phyloP scores from a whole-genome alignment of 1,140 invertebrate genomes.

The Orchestia grillus region DNA sequence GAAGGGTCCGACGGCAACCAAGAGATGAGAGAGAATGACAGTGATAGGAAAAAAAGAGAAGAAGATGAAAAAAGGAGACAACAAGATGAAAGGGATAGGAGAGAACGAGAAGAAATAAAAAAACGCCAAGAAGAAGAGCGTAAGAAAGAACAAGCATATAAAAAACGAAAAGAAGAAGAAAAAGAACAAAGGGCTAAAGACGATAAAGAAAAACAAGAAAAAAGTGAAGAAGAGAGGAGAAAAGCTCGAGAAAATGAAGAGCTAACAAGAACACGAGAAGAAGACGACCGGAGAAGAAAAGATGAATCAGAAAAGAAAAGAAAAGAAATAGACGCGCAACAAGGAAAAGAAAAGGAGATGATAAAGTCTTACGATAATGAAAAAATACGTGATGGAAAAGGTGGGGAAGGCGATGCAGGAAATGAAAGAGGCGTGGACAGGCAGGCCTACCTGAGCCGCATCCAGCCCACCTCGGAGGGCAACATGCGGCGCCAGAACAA shows the following conservation, averaged over 20 bases:
- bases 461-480: neutral
- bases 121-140: neutral
- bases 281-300: neutral
- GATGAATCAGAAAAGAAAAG: constrained; percentile 26
- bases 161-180: constrained; percentile 39
- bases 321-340: neutral
- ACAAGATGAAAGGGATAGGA: neutral
- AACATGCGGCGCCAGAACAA: neutral
- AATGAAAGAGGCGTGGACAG: neutral
- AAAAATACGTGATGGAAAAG: neutral
- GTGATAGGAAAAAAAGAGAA: constrained; percentile 13
- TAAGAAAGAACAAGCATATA: too few relatives aligned
- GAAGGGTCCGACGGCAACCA: neutral
- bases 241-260: neutral
- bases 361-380: too few relatives aligned
- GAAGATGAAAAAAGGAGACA: constrained; percentile 37
- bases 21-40: neutral
- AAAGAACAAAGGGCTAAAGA: constrained; percentile 21
- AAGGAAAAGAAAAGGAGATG: too few relatives aligned
- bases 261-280: too few relatives aligned
- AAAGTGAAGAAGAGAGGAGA: constrained; percentile 37
- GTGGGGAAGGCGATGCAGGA: neutral
- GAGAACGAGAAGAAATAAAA: constrained; percentile 10
- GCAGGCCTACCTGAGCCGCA: neutral
- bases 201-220: constrained; percentile 2